Conservation (phyloP, 1,140 invertebrate species). For the Potamilus streckersoni region DNA sequence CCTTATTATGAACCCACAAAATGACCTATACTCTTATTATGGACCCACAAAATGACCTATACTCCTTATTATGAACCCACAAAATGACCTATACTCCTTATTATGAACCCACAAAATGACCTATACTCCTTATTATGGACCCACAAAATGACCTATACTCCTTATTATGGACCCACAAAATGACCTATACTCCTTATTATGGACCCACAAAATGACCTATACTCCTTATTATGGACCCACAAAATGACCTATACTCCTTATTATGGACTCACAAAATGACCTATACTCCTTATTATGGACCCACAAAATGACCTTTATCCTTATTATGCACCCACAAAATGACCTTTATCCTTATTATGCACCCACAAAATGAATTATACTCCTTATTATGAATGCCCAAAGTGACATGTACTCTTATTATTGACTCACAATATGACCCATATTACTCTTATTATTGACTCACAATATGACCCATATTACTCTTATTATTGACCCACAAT, state of each 20-base stretch:
- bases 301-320: neutral
- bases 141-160: neutral
- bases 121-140: neutral
- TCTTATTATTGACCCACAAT: too few species aligned
- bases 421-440: too few species aligned
- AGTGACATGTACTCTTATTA: neutral
- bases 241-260: too few species aligned
- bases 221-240: too few species aligned
- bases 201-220: too few species aligned
- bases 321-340: neutral
- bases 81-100: neutral
- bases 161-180: neutral
- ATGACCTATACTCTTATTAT: constrained; percentile 5
- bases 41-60: constrained; percentile 56
- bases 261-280: neutral
- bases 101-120: neutral
- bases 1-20: neutral
- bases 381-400: neutral
- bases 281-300: neutral
- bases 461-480: too few species aligned
- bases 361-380: neutral
- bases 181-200: too few species aligned
- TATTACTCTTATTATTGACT: too few species aligned
- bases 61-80: constrained; percentile 28
- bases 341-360: neutral